Base-by-base conservation (phyloP, 2,888 invertebrate genomes). In the Drosophila hamatofila region DNA sequence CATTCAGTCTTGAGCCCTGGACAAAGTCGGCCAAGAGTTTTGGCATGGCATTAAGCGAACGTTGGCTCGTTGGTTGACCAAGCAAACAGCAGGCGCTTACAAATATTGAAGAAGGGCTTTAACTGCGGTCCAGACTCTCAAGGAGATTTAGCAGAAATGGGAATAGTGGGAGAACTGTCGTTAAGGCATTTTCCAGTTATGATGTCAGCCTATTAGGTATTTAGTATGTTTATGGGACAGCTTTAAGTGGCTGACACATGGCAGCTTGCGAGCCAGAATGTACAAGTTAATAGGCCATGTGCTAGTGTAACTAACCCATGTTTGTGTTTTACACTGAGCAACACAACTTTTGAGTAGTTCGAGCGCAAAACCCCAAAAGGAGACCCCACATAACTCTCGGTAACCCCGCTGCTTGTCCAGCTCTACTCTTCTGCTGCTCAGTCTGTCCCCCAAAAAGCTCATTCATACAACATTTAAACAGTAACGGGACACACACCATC, bases 401-500 rank as follows among this genome's bases (percentile, higher is more conserved):
- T 27, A 44, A 25, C 51, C 49, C 52, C 59, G 25, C 27, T 48
- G 39, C 55, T 37, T 58, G 75, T 39, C 66, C 75, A 16, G 52
- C 39, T 39, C n/a, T n/a, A n/a, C n/a, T n/a, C 30, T 30, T 8
- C 41, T 44, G 63, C 58, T 25, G 18, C 55, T 64, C 60, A 16
- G 60, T n/a, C 37, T 67, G 66, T 71, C 49, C 73, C 78, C 79
- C 79, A 70, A 73, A 75, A 80, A 77, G 80, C 88, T 87, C 89
- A 87, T 87, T 85, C 84, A 84, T 89, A 77, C 89, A 81, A 89
- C 80, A 84, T 84, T 84, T 87, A 89, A 87, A 77, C 83, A 71
- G 80, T 76, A 73, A 76, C 80, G 75, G 71, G 75, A 79, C 72
- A 79, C 81, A 83, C 75, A 72, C 60, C 63, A 63, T 52, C 70